phyloP scores from a whole-genome alignment of 2,113 vertebrate species.

The Athene cunicularia region DNA sequence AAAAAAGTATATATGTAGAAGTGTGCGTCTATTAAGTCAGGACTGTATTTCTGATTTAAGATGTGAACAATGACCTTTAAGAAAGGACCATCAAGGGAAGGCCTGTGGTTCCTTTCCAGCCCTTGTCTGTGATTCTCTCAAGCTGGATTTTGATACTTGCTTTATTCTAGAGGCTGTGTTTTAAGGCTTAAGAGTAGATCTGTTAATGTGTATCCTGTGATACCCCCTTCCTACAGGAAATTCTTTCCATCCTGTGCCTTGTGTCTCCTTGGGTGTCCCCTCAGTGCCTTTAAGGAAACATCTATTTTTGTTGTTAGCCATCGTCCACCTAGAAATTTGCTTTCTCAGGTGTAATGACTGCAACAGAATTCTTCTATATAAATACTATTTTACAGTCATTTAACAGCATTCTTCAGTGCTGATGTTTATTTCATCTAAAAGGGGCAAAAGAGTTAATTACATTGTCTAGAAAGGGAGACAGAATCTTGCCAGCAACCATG shows the following conservation, averaged over 20 bases:
- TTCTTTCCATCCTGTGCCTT: not conserved
- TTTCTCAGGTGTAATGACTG: conserved; percentile 3
- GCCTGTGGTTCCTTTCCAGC: not conserved
- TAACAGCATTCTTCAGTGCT: conserved; percentile 57
- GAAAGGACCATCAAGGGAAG: not conserved
- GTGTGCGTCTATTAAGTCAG: not conserved
- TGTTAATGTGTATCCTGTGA: not conserved
- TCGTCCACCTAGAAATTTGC: not conserved
- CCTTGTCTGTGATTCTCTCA: not conserved
- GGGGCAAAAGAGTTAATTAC: conserved; percentile 79
- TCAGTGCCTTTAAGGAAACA: not conserved
- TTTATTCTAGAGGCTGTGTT: not conserved
- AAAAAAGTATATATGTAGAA: not conserved
- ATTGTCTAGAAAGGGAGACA: conserved; percentile 68
- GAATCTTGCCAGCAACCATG: conserved; percentile 59
- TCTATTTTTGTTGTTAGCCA: not conserved
- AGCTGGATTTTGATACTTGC: not conserved
- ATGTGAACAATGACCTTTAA: not conserved
- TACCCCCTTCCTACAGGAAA: not conserved
- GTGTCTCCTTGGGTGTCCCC: not conserved
- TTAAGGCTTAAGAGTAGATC: not conserved
- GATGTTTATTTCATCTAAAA: conserved; percentile 70
- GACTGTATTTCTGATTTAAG: not conserved
- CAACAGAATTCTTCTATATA: not conserved
- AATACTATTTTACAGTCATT: conserved; percentile 51